phyloP scores from a whole-genome alignment of 2,888 invertebrate genomes.

The Cerceris rybyensis region DNA sequence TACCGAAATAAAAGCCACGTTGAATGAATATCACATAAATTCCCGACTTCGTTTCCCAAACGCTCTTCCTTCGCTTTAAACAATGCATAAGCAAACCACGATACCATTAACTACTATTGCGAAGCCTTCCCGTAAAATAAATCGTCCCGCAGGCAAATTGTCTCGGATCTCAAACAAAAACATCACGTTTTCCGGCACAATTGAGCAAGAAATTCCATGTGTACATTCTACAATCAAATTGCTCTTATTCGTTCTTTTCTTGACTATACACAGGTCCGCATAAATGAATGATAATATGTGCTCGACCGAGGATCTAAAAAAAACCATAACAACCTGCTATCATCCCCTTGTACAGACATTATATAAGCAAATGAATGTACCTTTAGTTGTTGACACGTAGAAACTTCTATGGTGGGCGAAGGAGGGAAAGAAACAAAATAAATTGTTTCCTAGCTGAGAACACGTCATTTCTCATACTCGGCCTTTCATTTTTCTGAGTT shows the following conservation, averaged over 20 bases:
- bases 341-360: conserved; percentile 3
- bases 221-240: neutral
- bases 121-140: no score
- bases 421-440: neutral
- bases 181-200: neutral
- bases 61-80: no score
- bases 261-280: conserved; percentile 7
- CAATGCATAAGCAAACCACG: no score
- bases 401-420: neutral
- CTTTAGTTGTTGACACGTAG: conserved; percentile 15
- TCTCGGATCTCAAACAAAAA: neutral
- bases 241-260: neutral
- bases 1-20: no score
- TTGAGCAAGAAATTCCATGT: neutral
- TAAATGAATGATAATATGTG: conserved; percentile 25
- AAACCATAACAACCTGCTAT: neutral
- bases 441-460: neutral
- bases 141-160: neutral
- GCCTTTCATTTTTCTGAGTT: neutral
- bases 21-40: no score
- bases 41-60: no score
- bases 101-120: no score
- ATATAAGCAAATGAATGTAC: conserved; percentile 21
- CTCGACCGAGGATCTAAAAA: conserved; percentile 7
- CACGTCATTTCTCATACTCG: neutral